Conservation (phyloP, 2,797 vertebrate genomes). For the Petrocephalus sullivani region DNA sequence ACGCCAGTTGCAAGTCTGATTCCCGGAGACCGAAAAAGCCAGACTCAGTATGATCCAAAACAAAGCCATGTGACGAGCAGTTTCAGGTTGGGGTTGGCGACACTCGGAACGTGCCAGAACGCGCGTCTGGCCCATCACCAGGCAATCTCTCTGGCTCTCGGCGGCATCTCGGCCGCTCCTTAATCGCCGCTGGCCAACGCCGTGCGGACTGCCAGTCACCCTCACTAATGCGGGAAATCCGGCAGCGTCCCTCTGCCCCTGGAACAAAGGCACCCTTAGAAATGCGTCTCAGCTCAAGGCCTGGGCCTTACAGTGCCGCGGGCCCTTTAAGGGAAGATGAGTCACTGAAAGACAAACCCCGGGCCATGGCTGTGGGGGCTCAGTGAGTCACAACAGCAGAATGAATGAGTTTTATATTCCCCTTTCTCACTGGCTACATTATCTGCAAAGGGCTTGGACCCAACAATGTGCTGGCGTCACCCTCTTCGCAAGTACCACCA, state of each 20-base stretch:
- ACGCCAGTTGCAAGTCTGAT: neutral
- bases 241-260: neutral
- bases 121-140: conserved; percentile 10
- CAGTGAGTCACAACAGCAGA: neutral
- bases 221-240: neutral
- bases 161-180: neutral
- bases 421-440: neutral
- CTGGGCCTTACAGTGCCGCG: neutral
- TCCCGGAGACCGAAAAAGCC: neutral
- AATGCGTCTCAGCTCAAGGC: neutral
- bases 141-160: neutral
- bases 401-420: neutral
- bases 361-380: neutral
- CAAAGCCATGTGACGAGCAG: neutral
- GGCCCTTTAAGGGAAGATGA: neutral
- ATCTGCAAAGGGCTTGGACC: neutral
- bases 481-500: neutral
- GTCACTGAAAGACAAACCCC: neutral
- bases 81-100: neutral
- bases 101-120: neutral
- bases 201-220: neutral
- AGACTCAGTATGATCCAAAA: neutral
- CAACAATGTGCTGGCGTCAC: neutral
- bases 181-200: neutral
- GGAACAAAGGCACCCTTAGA: neutral